Conservation (phyloP, 2,888 invertebrate genomes). For the Stenchaetothrips biformis region DNA sequence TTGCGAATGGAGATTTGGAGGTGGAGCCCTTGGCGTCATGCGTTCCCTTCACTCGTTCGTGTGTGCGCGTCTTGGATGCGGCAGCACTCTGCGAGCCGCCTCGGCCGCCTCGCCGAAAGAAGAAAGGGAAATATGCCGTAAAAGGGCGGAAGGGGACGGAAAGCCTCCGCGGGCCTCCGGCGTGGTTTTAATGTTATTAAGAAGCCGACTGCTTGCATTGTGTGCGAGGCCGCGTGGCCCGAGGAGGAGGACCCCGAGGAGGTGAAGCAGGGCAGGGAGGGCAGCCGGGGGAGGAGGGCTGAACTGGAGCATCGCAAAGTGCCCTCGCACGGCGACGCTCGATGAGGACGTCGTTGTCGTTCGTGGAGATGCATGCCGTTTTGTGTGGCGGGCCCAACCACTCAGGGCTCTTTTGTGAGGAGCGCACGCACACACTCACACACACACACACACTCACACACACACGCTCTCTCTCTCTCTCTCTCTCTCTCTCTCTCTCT, state of each 20-base stretch:
- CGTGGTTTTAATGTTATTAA: slow-evolving; percentile 9
- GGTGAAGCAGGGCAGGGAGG: background rate
- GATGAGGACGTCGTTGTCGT: no score
- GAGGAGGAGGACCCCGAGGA: background rate
- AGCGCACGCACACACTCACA: background rate
- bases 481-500: no score
- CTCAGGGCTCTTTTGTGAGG: background rate
- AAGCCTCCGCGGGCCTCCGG: background rate
- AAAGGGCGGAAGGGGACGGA: background rate
- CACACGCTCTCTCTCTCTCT: no score
- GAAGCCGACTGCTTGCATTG: background rate
- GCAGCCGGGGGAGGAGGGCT: background rate
- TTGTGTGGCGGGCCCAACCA: background rate
- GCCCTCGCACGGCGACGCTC: no score
- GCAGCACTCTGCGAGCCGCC: no score
- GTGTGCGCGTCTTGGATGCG: no score
- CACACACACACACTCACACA: background rate
- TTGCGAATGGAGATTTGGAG: background rate
- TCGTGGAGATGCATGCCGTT: background rate
- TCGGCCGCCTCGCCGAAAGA: background rate
- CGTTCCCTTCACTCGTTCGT: no score
- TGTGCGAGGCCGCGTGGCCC: no score
- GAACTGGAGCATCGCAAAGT: no score
- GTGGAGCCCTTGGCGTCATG: no score
- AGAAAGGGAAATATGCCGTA: background rate